These are phyloP conservation scores for Xiphophorus birchmanni DNA, from an alignment of 2,797 vertebrate genomes.

Conservation along the genomic window DNA sequence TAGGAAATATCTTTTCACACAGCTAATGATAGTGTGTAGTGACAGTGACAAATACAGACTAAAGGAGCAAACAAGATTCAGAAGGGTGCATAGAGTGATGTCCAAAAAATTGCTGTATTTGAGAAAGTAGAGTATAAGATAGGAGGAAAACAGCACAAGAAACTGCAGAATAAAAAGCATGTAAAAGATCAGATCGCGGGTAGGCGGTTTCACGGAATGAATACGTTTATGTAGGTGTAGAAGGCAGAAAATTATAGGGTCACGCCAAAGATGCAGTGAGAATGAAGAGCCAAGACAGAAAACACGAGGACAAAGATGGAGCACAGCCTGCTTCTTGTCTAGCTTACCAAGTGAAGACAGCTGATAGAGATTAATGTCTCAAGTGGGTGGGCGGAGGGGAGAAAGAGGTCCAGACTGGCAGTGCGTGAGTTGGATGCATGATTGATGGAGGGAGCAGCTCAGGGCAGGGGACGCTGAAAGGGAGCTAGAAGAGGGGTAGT, in stretches of 20 bases:
- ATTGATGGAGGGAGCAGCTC: conserved; percentile 64
- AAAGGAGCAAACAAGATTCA: background rate
- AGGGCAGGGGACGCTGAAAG: conserved; percentile 44
- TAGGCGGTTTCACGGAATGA: conserved; percentile 45
- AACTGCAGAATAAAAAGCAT: conserved; percentile 39
- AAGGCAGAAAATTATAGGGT: conserved; percentile 43
- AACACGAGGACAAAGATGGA: conserved; percentile 48
- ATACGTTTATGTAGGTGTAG: conserved; percentile 49
- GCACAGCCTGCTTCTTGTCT: conserved; percentile 55
- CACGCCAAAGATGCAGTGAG: conserved; percentile 29
- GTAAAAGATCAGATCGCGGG: conserved; percentile 41
- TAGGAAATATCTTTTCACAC: background rate
- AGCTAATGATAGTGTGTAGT: background rate
- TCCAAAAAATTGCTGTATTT: background rate
- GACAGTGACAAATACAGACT: background rate
- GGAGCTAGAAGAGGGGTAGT: conserved; percentile 48
- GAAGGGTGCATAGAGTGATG: background rate
- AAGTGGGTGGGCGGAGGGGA: conserved; percentile 58
- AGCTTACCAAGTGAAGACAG: conserved; percentile 61
- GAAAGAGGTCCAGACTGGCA: conserved; percentile 58
- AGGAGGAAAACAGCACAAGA: conserved; percentile 8
- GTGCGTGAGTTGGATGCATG: conserved; percentile 63
- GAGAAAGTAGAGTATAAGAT: background rate
- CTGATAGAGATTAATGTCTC: conserved; percentile 78
- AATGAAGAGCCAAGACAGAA: conserved; percentile 33